Evolutionary conservation across 2,113 vertebrate genomes (phyloP).

Genomic region (Thamnophis sirtalis): DNA sequence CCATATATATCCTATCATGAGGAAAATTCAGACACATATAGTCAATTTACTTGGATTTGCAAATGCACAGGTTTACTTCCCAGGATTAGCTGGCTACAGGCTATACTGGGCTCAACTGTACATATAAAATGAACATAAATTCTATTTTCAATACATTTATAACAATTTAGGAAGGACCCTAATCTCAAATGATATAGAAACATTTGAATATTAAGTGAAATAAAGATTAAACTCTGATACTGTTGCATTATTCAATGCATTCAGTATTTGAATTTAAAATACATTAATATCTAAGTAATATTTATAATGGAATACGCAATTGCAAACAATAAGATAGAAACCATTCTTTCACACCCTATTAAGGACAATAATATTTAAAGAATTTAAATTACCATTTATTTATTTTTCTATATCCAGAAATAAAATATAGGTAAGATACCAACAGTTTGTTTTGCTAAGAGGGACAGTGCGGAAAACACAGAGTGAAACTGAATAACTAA

Average conservation of each 20-base stretch:
- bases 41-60: neutral
- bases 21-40: neutral
- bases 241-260: neutral
- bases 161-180: neutral
- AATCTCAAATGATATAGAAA: neutral
- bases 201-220: neutral
- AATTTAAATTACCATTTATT: neutral
- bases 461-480: accelerated
- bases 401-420: constrained; percentile 21
- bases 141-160: neutral
- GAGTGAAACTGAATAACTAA: neutral
- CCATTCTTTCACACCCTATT: neutral
- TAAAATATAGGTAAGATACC: neutral
- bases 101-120: neutral
- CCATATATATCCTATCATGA: neutral
- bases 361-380: neutral
- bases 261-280: neutral
- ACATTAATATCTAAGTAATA: neutral
- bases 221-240: neutral
- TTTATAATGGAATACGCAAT: neutral
- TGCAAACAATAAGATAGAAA: neutral
- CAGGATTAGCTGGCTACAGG: neutral
- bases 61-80: neutral
- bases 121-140: neutral
- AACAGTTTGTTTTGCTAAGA: neutral